Evolutionary conservation across 2,888 invertebrate genomes (phyloP), one percentile per base, ranked within the genome.

Genomic region (Hipparchia semele): DNA sequence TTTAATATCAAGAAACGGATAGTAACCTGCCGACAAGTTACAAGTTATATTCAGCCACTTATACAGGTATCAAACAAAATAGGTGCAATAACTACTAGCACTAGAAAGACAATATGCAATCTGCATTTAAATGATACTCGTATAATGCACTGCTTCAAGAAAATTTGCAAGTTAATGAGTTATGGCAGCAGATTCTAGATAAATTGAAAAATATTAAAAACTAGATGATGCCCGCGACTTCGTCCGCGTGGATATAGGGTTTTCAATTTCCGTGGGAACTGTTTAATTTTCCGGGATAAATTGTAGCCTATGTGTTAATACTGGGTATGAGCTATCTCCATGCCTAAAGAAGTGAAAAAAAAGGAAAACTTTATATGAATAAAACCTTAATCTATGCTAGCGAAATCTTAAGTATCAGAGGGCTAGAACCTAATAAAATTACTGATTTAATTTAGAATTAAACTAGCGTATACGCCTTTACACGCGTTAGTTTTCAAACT

Each of bases 401-500:
- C 2, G 5, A 39, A 39, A 39, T 39, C 23, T 23, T 23, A 23
- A 39, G 39, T 39, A 39, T 4, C 39, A 2, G 2, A 5, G 2
- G 39, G 5, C 39, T 39, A 4, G 2, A 39, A 39, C 39, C 39
- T 39, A 23, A 39, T 49, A 1, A 49, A 49, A 49, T 49, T 4
- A 49, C 2, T 58, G 2, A 13, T 58, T 23, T 13, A 58, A 23
- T 23, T 13, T 13, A 13, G 7, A 13, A 13, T 8, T 58, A 13
- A n/a, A 7, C 7, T 10, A 39, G 60, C n/a, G 5, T 61, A 7
- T 60, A 61, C 2, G 23, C 53, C 5, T 12, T 12, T 87, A 85
- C 78, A 84, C 83, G 85, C 81, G 73, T 80, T 76, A 68, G 73
- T 75, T 73, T 73, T 66, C 56, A 71, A 78, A 76, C 61, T 51